A percentile compares a stretch with the other conserved stretches of the same genome.
phyloP scores from a whole-genome alignment of 2,113 vertebrate species.

The Tychaedon coryphoeus region DNA sequence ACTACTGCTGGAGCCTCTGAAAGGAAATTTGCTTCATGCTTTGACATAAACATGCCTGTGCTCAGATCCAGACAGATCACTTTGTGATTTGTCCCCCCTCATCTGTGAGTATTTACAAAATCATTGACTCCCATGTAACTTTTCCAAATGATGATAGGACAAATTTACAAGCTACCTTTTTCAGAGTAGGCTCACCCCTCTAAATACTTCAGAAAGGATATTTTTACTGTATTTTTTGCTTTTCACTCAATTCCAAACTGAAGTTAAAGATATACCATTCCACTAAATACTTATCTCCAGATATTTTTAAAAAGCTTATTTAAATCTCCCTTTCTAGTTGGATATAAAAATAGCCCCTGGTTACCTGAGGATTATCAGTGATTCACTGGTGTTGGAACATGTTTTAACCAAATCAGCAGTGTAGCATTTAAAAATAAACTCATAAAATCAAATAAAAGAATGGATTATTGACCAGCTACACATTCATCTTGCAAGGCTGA shows the following conservation, averaged over 20 bases:
- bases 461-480: neutral
- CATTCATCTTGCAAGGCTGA: neutral
- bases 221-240: neutral
- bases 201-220: neutral
- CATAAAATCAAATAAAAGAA: constrained; percentile 4
- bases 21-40: neutral
- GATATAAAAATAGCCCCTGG: neutral
- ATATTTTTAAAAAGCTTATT: neutral
- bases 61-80: neutral
- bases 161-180: neutral
- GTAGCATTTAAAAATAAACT: constrained; percentile 28
- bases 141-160: neutral
- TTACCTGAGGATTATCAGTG: neutral
- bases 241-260: neutral
- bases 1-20: neutral
- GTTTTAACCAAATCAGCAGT: constrained; percentile 5
- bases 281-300: neutral
- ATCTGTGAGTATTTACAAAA: neutral
- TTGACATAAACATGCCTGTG: neutral
- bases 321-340: neutral
- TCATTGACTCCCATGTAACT: neutral
- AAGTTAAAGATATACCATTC: neutral
- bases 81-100: neutral
- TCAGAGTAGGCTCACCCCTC: neutral
- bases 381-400: neutral